Evolutionary conservation across 92 coral and sea anemone species (phyloP), one percentile per base, ranked within the genome.

Genomic region (Actinostola sp.): DNA sequence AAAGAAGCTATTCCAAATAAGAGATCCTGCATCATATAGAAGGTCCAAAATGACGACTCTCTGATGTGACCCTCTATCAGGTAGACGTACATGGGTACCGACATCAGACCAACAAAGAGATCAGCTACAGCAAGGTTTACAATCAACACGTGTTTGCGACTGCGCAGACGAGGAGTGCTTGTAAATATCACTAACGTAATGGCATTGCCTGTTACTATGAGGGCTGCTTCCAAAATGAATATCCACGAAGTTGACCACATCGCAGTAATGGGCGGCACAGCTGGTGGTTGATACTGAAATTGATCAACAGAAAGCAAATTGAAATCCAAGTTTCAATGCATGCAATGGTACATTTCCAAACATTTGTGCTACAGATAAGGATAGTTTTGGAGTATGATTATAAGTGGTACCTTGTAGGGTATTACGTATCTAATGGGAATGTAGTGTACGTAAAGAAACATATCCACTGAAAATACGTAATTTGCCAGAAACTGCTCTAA

Each of bases 71-170:
- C 3, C 17, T 39, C 39, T 43, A 32, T n/a, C 1, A 16, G n/a
- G n/a, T 16, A 25, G 58, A 55, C 20, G 55, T 73, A 67, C 3
- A 56, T 39, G 6, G 86, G 86, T 24, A 67, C 46, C 7, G 86
- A 48, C 12, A 82, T 15, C 19, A 51, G 13, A 23, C 86, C 86
- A 0, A 82, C 76, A 1, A 82, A 36, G 20, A 74, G 66, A 30
- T 82, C 86, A 2, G 86, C 81, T 0, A 67, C 73, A 17, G 86
- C 81, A 43, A 74, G 20, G 25, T 71, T 74, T 21, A 82, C 49
- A 1, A 82, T 16, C 8, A 74, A 28, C 43, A 43, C 67, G 26
- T 67, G 57, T 17, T 58, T 35, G 35, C 86, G 77, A 21, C 36
- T 50, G 29, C 71, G 81, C 24, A 66, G 65, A 24, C 39, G 44